Percentiles rank a stretch among this genome's conserved stretches.
Conservation (phyloP, 1,140 invertebrate genomes). For the Drosophila biarmipes region DNA sequence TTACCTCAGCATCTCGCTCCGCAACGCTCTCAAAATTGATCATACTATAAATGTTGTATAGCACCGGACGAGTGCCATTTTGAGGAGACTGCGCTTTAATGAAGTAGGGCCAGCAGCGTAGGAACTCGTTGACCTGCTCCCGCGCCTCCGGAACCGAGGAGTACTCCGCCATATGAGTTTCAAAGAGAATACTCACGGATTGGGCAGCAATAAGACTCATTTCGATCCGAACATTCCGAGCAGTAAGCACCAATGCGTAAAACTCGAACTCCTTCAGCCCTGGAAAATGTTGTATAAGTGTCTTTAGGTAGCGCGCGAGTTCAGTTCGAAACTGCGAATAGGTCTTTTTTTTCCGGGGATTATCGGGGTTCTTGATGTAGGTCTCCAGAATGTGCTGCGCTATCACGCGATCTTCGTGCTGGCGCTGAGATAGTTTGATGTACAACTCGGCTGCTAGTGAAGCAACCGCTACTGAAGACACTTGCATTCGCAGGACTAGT, state of each 20-base stretch:
- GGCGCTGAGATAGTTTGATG: conserved; percentile 44
- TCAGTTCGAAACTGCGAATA: conserved; percentile 22
- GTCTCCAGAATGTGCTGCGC: conserved; percentile 55
- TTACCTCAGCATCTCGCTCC: conserved; percentile 16
- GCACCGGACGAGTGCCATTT: conserved; percentile 20
- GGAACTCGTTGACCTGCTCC: conserved; percentile 32
- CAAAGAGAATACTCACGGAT: conserved; percentile 35
- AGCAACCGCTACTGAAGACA: background rate
- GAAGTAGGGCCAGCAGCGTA: conserved; percentile 35
- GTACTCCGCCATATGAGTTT: conserved; percentile 32
- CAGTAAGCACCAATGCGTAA: conserved; percentile 22
- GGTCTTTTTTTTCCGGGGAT: background rate
- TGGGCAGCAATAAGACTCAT: conserved; percentile 51
- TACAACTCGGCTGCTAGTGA: conserved; percentile 48
- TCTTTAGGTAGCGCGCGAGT: conserved; percentile 28
- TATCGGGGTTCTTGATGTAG: conserved; percentile 32
- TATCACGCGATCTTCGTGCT: conserved; percentile 32
- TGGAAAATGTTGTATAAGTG: conserved; percentile 26
- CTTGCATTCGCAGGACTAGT: conserved; percentile 30
- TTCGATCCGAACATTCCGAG: conserved; percentile 23
- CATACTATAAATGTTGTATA: conserved; percentile 43
- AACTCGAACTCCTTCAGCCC: conserved; percentile 26
- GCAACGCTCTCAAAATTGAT: conserved; percentile 38
- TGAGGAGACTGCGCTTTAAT: background rate
- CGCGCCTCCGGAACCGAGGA: background rate